phyloP scores from a whole-genome alignment of 2,113 vertebrate species.

The Ammodytes dubius region DNA sequence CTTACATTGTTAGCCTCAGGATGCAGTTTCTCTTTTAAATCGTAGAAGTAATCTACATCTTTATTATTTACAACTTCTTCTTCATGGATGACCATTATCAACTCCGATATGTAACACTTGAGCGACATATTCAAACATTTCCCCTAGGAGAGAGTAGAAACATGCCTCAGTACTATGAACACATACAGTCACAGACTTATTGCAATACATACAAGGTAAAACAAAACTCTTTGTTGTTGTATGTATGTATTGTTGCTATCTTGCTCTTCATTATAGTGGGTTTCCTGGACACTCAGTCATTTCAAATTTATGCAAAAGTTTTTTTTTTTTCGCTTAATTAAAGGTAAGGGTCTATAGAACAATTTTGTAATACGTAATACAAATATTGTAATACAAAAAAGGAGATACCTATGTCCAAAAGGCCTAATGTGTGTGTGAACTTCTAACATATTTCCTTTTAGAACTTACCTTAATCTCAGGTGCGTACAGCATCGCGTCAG shows the following conservation, averaged over 20 bases:
- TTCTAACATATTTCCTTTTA: background rate
- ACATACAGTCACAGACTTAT: background rate
- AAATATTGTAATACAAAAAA: no score
- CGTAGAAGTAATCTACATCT: background rate
- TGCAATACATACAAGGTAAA: background rate
- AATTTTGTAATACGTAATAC: no score
- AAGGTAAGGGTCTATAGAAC: no score
- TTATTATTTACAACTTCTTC: background rate
- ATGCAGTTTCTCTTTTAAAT: fast-evolving
- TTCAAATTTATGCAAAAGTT: no score
- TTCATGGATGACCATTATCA: slow-evolving; percentile 71
- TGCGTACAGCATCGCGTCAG: slow-evolving; percentile 75
- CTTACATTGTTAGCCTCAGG: slow-evolving; percentile 7
- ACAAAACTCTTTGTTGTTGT: background rate
- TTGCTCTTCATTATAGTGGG: no score
- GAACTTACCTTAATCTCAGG: no score
- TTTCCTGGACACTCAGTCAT: no score
- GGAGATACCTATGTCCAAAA: no score
- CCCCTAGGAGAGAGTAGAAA: slow-evolving; percentile 46
- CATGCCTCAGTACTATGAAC: background rate
- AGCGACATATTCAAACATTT: slow-evolving; percentile 57
- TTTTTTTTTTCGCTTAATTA: no score
- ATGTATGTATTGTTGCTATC: background rate
- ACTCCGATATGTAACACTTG: slow-evolving; percentile 79
- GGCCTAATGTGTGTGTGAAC: background rate